Percentiles rank a stretch among this genome's conserved stretches.
Conservation (phyloP, 1,140 invertebrate genomes). For the Macrobrachium rosenbergii region DNA sequence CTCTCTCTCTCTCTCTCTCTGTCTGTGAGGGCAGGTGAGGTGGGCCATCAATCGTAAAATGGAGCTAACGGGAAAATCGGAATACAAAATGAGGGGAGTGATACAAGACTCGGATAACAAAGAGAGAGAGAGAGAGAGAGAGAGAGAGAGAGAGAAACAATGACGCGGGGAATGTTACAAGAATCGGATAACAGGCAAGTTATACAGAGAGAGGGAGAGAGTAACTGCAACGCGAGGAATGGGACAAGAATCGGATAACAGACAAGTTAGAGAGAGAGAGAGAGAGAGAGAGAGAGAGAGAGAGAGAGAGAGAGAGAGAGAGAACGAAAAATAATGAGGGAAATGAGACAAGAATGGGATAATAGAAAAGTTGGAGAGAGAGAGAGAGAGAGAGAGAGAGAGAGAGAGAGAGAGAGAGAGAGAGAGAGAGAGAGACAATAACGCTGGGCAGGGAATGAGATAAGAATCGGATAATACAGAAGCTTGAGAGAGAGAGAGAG, state of each 20-base stretch:
- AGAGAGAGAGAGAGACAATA: background rate
- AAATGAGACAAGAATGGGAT: too few relatives aligned
- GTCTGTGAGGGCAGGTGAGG: too few relatives aligned
- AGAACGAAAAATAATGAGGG: background rate
- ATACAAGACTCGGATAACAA: background rate
- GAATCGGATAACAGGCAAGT: background rate
- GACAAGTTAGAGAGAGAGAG: background rate
- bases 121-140: background rate
- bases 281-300: background rate
- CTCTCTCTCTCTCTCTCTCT: too few relatives aligned
- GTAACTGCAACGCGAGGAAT: background rate
- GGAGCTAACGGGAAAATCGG: background rate
- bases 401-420: background rate
- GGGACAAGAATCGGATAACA: background rate
- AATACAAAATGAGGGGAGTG: background rate
- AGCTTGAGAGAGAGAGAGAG: too few relatives aligned
- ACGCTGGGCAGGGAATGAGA: too few relatives aligned
- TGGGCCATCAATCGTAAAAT: background rate
- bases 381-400: background rate
- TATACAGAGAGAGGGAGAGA: background rate
- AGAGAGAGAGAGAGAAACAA: background rate
- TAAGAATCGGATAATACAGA: background rate
- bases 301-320: background rate
- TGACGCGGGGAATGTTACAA: background rate
- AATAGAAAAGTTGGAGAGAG: background rate